Percentiles rank a stretch among this genome's conserved stretches.
phyloP scores from a whole-genome alignment of 1,140 invertebrate species.

The Berghia stephanieae region DNA sequence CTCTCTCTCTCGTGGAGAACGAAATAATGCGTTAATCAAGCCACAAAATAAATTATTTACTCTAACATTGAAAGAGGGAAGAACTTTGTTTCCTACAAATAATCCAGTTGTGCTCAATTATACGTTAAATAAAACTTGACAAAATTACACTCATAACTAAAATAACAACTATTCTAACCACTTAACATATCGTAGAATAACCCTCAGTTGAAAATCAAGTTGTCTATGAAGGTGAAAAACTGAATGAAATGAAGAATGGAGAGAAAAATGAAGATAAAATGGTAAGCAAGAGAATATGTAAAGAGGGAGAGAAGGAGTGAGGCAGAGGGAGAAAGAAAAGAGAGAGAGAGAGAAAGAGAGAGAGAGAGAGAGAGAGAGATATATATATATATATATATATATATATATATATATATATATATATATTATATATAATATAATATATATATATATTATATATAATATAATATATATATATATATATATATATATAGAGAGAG shows the following conservation, averaged over 20 bases:
- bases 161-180: not conserved
- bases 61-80: too few relatives aligned
- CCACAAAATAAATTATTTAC: not conserved
- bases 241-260: not conserved
- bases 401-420: too few relatives aligned
- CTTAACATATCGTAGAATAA: not conserved
- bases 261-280: not conserved
- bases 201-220: not conserved
- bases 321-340: not conserved
- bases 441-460: too few relatives aligned
- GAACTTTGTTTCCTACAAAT: too few relatives aligned
- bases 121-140: not conserved
- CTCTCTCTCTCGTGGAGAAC: too few relatives aligned
- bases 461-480: too few relatives aligned
- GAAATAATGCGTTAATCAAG: not conserved
- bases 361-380: not conserved
- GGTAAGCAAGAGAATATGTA: not conserved
- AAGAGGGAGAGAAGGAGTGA: conserved; percentile 13
- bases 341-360: not conserved
- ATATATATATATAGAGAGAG: not conserved
- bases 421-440: too few relatives aligned
- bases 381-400: too few relatives aligned
- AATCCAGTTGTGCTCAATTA: too few relatives aligned
- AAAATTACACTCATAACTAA: not conserved
- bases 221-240: not conserved